Base-by-base conservation (phyloP, 64 coral and sea anemone genomes). In the Montipora cactus region DNA sequence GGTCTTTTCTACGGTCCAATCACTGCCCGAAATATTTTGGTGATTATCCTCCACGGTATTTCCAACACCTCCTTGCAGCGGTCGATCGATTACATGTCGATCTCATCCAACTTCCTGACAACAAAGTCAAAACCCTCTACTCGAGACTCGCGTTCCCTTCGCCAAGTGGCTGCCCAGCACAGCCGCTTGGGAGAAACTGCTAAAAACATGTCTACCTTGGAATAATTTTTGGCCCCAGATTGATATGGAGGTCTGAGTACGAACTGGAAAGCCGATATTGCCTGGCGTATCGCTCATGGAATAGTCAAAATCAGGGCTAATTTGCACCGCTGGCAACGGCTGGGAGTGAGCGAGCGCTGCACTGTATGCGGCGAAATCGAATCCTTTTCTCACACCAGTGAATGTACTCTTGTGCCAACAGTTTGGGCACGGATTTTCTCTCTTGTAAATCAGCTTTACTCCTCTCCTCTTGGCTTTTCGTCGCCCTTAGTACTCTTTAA, bases 181-280 rank as follows among this genome's bases (percentile, higher is more conserved):
- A 13, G 4, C 8, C 5, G 49, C 18, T 2, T 81, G 52, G 79
- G 51, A 81, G 15, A 5, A 21, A 3, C 18, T 18, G n/a, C 57
- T 81, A 0, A 0, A 8, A 3, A 14, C 5, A 11, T 4, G 18
- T 3, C 16, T 81, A 6, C 18, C 48, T 1, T 81, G 79, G 79
- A 19, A 0, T 11, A 9, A 21, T 10, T 28, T 81, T 10, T 81
- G 79, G 79, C 3, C 18, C 0, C 0, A 58, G 0, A 81, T 81
- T 1, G 25, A 28, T 81, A 59, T 59, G 79, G 79, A 28, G 79
- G 51, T 57, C 47, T 79, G 15, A 79, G 77, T 79, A 79, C 77
- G 51, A 59, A 59, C 21, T 81, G 79, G 53, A 10, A 59, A 58
- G 14, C 14, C 16, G 77, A 79, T n/a, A 81, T 81, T 4, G 79